These are phyloP conservation scores for Tachyglossus aculeatus DNA, from an alignment of 2,797 vertebrate species.

Conservation along the genomic window DNA sequence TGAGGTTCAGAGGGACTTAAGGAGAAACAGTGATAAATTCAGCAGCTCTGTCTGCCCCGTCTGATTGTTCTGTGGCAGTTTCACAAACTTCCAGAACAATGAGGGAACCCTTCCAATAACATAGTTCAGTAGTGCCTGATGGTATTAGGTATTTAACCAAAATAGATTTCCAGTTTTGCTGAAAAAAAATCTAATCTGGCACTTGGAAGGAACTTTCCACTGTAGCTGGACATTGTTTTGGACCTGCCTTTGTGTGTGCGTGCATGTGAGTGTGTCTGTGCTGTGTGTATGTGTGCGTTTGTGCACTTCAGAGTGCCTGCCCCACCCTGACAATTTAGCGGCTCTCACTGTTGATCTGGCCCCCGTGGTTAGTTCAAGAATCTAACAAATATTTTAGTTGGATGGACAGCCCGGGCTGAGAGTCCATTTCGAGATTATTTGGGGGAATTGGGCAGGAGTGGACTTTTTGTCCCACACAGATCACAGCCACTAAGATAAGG, in stretches of 20 bases:
- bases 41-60: not conserved
- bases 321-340: slow-evolving; percentile 1
- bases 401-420: not conserved
- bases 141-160: not conserved
- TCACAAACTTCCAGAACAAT: not conserved
- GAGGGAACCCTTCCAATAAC: not conserved
- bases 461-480: too few species aligned
- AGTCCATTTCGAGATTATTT: not conserved
- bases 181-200: not conserved
- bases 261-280: too few species aligned
- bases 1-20: too few species aligned
- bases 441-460: too few species aligned
- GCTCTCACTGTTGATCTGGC: slow-evolving; percentile 49
- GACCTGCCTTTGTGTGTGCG: too few species aligned
- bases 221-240: too few species aligned
- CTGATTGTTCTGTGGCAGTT: not conserved
- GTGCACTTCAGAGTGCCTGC: too few species aligned
- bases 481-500: too few species aligned
- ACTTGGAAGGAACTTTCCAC: not conserved
- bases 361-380: rapidly evolving
- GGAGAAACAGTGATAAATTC: not conserved
- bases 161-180: not conserved
- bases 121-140: not conserved
- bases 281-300: too few species aligned
- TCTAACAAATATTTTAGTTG: slow-evolving; percentile 61